These are phyloP conservation scores for Lamprologus lemairii DNA, from an alignment of 2,113 vertebrate species.

Conservation along the genomic window DNA sequence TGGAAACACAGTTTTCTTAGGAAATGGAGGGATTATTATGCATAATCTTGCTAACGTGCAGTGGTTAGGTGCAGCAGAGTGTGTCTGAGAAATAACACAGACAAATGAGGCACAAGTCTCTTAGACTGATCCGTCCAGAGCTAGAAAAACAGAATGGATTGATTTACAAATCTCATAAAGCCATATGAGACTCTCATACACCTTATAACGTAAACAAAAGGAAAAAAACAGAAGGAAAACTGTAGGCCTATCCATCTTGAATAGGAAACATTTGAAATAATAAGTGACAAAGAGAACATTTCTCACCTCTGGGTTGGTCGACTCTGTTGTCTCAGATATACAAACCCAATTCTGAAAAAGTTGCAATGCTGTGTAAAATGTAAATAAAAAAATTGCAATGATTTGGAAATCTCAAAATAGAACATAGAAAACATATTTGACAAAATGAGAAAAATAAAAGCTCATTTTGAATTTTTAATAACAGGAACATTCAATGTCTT, in stretches of 20 bases:
- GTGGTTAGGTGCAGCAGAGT: not conserved
- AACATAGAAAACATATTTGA: not conserved
- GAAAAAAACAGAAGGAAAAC: not conserved
- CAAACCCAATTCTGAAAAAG: not conserved
- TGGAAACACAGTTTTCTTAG: not conserved
- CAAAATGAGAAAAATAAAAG: not conserved
- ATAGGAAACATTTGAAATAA: not conserved
- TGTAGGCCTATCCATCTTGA: not conserved
- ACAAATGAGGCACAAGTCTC: not conserved
- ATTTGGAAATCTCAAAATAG: not conserved
- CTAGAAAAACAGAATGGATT: not conserved
- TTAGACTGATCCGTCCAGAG: not conserved
- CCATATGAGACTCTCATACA: not conserved
- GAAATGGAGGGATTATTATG: not conserved
- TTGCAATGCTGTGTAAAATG: not conserved
- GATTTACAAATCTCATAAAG: not conserved
- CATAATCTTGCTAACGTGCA: not conserved
- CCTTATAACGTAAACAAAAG: not conserved
- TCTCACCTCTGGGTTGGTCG: conserved; percentile 19
- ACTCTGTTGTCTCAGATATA: conserved; percentile 54
- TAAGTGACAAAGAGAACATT: conserved; percentile 34
- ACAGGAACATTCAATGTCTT: not conserved
- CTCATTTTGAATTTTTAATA: not conserved
- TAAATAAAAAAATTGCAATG: not conserved
- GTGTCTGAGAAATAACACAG: not conserved